Evolutionary conservation across 2,888 invertebrate species (phyloP).

Genomic region (Trilocha varians): DNA sequence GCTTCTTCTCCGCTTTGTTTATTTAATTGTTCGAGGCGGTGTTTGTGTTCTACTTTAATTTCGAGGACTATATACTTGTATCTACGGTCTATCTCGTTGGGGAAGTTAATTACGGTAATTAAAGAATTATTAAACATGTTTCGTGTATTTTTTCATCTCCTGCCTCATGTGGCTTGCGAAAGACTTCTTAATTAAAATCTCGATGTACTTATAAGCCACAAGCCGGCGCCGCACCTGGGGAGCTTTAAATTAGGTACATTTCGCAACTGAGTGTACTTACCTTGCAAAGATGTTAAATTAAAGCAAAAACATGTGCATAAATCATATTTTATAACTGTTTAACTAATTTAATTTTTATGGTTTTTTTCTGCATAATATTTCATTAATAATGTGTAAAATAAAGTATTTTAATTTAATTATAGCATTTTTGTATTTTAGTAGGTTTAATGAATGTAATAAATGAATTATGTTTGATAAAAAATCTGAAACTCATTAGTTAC

Average conservation of each 20-base stretch:
- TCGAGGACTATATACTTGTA: too few relatives aligned
- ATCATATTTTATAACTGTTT: background rate
- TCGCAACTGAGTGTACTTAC: background rate
- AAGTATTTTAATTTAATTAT: too few relatives aligned
- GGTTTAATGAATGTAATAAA: too few relatives aligned
- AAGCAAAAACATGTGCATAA: background rate
- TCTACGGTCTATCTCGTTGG: too few relatives aligned
- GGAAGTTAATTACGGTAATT: conserved; percentile 7
- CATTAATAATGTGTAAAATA: too few relatives aligned
- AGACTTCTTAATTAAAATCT: conserved; percentile 61
- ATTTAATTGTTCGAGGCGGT: conserved; percentile 13
- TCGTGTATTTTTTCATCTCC: conserved; percentile 18
- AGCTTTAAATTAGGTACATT: conserved; percentile 42
- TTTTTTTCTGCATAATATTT: too few relatives aligned
- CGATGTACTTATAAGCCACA: conserved; percentile 53
- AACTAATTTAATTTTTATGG: too few relatives aligned
- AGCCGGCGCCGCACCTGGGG: conserved; percentile 52
- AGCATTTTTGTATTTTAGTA: too few relatives aligned
- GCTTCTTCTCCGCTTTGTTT: conserved; percentile 22
- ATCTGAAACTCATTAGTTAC: too few relatives aligned
- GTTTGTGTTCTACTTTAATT: conserved; percentile 1
- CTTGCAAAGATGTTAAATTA: background rate
- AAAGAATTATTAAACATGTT: conserved; percentile 7
- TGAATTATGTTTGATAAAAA: too few relatives aligned
- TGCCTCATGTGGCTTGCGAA: conserved; percentile 43